Base-by-base conservation (phyloP, 2,888 invertebrate genomes). In the Xiphydria camelus region DNA sequence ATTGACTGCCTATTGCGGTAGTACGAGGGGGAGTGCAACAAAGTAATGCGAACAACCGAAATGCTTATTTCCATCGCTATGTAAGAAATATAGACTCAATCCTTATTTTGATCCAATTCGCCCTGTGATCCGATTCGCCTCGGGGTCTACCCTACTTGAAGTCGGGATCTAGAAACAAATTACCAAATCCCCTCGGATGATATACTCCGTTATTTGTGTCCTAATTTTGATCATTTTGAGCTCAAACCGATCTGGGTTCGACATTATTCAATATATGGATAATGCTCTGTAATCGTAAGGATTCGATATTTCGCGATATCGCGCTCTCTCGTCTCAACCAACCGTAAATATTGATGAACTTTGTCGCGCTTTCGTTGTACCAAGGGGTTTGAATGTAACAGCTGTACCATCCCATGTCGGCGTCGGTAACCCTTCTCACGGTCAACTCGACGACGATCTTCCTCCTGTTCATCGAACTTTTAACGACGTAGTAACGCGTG, bases 11-110 rank as follows among this genome's bases (percentile, higher is more conserved):
- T n/a, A n/a, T n/a, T n/a, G n/a, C n/a, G n/a, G n/a, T n/a, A n/a
- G n/a, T n/a, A n/a, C n/a, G n/a, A n/a, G n/a, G n/a, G n/a, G n/a
- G n/a, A n/a, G n/a, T n/a, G n/a, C n/a, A n/a, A n/a, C n/a, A n/a
- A n/a, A n/a, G n/a, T n/a, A n/a, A n/a, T n/a, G n/a, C n/a, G n/a
- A n/a, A 66, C 65, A n/a, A 87, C 87, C 47, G 78, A 79, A 64
- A 87, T 83, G 3, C 62, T 55, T 3, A 85, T 64, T 15, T 72
- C 72, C 1, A 83, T 59, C 36, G 23, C 47, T 3, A 25, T 47
- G 25, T 37, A 31, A 29, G 49, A 59, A 10, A 38, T 57, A 22
- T 43, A 57, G 4, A 70, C 51, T 1, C 45, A 41, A 38, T 59
- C 53, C 53, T 70, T 68, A 15, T 45, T 12, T 39, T 46, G 44